Conservation (phyloP, 2,113 vertebrate genomes). For the Microcebus murinus region DNA sequence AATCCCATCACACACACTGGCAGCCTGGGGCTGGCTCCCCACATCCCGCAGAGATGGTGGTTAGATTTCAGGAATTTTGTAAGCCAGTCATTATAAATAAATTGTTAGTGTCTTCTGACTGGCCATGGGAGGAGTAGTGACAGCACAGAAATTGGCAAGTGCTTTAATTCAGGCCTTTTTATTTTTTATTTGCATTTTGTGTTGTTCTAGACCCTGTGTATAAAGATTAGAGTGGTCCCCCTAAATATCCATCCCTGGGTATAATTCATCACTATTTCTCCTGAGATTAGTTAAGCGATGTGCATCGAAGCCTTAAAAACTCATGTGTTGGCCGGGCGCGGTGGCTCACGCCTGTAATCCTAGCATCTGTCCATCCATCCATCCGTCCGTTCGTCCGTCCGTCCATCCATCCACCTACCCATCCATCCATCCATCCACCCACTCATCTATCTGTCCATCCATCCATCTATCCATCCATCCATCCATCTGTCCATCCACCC, state of each 20-base stretch:
- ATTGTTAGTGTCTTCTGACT: neutral
- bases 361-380: no score
- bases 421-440: no score
- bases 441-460: no score
- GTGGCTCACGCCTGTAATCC: no score
- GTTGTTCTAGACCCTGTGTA: neutral
- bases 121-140: neutral
- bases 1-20: neutral
- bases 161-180: neutral
- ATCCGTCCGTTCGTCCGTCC: accelerated
- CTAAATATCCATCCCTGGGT: neutral
- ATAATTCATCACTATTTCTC: neutral
- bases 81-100: neutral
- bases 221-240: neutral
- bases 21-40: neutral
- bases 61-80: neutral
- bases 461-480: no score
- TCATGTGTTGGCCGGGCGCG: no score
- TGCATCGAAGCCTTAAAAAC: constrained; percentile 13
- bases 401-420: no score
- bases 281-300: neutral
- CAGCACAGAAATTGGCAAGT: accelerated
- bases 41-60: accelerated
- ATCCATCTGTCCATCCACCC: no score
- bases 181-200: neutral